Evolutionary conservation across 2,888 invertebrate genomes (phyloP).

Genomic region (Oxycera nigricornis): DNA sequence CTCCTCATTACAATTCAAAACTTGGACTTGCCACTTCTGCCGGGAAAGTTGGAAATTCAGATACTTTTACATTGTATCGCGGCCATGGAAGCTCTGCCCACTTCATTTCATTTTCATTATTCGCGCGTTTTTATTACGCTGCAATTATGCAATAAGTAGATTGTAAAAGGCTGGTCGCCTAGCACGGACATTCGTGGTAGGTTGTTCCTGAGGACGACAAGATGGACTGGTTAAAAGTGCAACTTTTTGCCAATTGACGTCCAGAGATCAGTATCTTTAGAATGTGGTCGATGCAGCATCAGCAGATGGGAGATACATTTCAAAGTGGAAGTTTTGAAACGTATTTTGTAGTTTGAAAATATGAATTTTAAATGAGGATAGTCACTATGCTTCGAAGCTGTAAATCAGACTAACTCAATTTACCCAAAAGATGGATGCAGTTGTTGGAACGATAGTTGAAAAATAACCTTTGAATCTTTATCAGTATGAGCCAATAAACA

Average conservation of each 20-base stretch:
- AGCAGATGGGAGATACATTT: background rate
- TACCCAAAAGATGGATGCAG: too few relatives aligned
- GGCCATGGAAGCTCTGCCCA: background rate
- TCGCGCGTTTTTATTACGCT: constrained; percentile 12
- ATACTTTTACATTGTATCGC: background rate
- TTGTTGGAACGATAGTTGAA: too few relatives aligned
- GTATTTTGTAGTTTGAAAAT: too few relatives aligned
- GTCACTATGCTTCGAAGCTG: too few relatives aligned
- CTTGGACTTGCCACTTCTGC: constrained; percentile 7
- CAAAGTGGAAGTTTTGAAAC: too few relatives aligned
- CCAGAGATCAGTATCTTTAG: background rate
- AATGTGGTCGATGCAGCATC: background rate
- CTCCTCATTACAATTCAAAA: constrained; percentile 24
- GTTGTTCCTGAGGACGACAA: background rate
- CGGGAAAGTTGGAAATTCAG: background rate
- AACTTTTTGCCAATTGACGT: background rate
- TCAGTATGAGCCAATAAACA: too few relatives aligned
- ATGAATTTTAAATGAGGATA: too few relatives aligned
- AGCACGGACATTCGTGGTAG: background rate
- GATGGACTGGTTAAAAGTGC: background rate
- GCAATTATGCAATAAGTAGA: constrained; percentile 18
- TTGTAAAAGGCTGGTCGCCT: background rate
- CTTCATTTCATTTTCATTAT: constrained; percentile 15
- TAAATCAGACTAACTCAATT: too few relatives aligned
- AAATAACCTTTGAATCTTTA: too few relatives aligned